Percentiles rank a stretch among this genome's conserved stretches.
phyloP scores from a whole-genome alignment of 1,140 invertebrate genomes.

The Eurytemora carolleeae region DNA sequence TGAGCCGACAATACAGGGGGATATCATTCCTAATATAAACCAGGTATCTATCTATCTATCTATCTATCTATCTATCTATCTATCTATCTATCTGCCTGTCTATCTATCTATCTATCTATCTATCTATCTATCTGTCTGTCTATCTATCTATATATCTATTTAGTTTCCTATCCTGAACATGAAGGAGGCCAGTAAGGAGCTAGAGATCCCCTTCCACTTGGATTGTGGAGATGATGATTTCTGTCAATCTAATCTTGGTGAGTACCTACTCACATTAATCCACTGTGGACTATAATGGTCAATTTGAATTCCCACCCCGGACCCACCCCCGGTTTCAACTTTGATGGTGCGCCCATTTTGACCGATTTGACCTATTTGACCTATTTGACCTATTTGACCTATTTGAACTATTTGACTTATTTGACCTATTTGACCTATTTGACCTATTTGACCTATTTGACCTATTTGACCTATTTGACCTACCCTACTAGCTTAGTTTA shows the following conservation, averaged over 20 bases:
- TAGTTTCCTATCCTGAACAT: slow-evolving; percentile 69
- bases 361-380: no score
- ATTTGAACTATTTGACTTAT: no score
- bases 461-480: no score
- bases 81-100: slow-evolving; percentile 47
- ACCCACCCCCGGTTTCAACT: no score
- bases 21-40: neutral
- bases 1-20: neutral
- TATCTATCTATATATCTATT: neutral
- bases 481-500: no score
- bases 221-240: slow-evolving; percentile 74
- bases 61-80: neutral
- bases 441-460: no score
- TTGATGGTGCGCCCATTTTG: no score
- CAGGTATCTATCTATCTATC: neutral
- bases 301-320: no score
- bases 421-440: no score
- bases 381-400: no score
- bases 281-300: no score
- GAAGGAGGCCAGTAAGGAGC: slow-evolving; percentile 53
- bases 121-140: slow-evolving; percentile 45
- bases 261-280: no score
- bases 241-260: slow-evolving; percentile 58
- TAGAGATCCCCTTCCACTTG: slow-evolving; percentile 70
- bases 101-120: neutral